A percentile compares a stretch with the other conserved stretches of the same genome.
These are phyloP conservation scores for Actinopyga echinites DNA, from an alignment of 53 echinoderm and acorn worm species.

Conservation along the genomic window DNA sequence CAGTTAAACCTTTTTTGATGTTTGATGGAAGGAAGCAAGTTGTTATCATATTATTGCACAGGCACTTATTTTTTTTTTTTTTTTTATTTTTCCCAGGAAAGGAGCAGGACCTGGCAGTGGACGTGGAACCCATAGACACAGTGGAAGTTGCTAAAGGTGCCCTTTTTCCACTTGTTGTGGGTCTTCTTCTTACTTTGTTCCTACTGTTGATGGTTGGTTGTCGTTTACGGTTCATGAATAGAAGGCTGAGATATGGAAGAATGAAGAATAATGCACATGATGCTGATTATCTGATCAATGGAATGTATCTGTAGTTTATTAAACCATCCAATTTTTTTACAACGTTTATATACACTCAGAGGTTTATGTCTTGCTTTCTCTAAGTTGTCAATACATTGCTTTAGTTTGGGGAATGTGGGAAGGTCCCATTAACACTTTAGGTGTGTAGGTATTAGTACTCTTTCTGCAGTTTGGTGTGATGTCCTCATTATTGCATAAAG, in stretches of 20 bases:
- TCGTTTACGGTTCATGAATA: slow-evolving; percentile 88
- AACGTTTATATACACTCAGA: background rate
- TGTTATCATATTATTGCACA: no score
- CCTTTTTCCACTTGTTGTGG: slow-evolving; percentile 82
- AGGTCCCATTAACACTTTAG: no score
- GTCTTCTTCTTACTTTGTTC: slow-evolving; percentile 82
- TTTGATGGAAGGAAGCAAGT: no score
- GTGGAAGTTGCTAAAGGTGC: slow-evolving; percentile 73
- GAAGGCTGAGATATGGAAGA: slow-evolving; percentile 84
- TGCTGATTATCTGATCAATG: slow-evolving; percentile 96
- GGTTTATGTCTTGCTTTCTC: no score
- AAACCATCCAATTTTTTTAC: background rate
- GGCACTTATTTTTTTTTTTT: background rate
- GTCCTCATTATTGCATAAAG: no score
- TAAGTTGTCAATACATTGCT: no score
- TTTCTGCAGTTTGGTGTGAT: no score
- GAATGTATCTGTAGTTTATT: slow-evolving; percentile 84
- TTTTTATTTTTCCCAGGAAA: slow-evolving; percentile 54
- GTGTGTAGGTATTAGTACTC: no score
- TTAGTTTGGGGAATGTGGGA: no score
- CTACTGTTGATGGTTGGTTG: slow-evolving; percentile 89
- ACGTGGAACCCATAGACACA: slow-evolving; percentile 58
- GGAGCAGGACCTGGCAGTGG: slow-evolving; percentile 57
- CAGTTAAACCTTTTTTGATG: no score
- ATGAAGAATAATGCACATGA: slow-evolving; percentile 89